Conservation (phyloP, 1,140 invertebrate genomes). For the Calliopsis andreniformis region DNA sequence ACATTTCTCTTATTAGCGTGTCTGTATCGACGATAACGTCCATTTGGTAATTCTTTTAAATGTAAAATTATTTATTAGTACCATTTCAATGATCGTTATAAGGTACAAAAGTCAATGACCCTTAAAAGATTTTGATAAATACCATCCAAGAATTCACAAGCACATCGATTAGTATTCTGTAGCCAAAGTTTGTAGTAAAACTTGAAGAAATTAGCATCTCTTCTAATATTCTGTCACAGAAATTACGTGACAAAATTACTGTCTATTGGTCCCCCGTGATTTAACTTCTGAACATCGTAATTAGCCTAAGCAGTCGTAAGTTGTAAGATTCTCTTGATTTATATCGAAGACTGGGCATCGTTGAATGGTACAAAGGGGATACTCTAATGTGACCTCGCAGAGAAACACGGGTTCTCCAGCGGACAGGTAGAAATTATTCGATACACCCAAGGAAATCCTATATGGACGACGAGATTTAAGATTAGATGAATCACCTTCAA, state of each 20-base stretch:
- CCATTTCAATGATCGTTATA: no score
- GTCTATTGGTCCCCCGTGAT: background rate
- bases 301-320: background rate
- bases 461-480: constrained; percentile 65
- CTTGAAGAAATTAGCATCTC: no score
- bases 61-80: constrained; percentile 78
- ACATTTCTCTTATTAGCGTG: constrained; percentile 59
- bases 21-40: constrained; percentile 58
- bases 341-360: background rate
- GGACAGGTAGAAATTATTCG: constrained; percentile 62
- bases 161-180: no score
- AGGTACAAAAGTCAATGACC: background rate
- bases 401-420: constrained; percentile 29
- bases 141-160: no score
- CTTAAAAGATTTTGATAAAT: no score
- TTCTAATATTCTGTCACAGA: background rate
- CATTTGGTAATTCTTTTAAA: constrained; percentile 71
- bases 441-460: constrained; percentile 65
- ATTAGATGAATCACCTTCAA: constrained; percentile 64
- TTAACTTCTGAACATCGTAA: background rate
- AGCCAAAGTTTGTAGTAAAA: no score
- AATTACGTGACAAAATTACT: background rate
- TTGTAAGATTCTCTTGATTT: background rate
- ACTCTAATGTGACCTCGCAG: background rate
- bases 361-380: background rate